These are phyloP conservation scores for Noctua pronuba DNA, from an alignment of 2,888 invertebrate genomes.

Conservation along the genomic window DNA sequence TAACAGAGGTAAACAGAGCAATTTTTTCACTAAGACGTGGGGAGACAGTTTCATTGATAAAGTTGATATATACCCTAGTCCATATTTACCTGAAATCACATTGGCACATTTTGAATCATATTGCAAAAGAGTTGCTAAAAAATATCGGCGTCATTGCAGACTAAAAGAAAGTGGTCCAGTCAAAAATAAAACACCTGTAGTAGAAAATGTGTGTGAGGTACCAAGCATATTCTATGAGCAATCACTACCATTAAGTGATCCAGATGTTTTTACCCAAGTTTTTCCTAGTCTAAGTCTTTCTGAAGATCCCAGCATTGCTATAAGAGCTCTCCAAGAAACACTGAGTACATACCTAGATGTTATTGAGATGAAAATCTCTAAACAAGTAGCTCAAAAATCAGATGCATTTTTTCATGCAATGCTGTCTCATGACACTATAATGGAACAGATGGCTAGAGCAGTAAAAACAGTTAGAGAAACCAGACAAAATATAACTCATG, in stretches of 20 bases:
- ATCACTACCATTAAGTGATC: slow-evolving; percentile 94
- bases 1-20: slow-evolving; percentile 95
- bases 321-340: slow-evolving; percentile 95
- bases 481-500: slow-evolving; percentile 93
- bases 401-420: slow-evolving; percentile 99
- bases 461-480: slow-evolving; percentile 93
- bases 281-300: slow-evolving; percentile 92
- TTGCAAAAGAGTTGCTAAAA: slow-evolving; percentile 93
- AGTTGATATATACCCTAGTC: slow-evolving; percentile 93
- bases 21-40: slow-evolving; percentile 99
- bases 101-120: slow-evolving; percentile 96
- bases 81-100: slow-evolving; percentile 95
- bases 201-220: slow-evolving; percentile 92
- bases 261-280: slow-evolving; percentile 95
- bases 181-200: slow-evolving; percentile 86
- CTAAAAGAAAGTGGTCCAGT: slow-evolving; percentile 85
- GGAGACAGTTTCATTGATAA: slow-evolving; percentile 98
- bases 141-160: slow-evolving; percentile 91
- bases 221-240: slow-evolving; percentile 96
- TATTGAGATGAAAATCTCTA: slow-evolving; percentile 97
- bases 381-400: slow-evolving; percentile 98
- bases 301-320: slow-evolving; percentile 91
- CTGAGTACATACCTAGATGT: slow-evolving; percentile 98
- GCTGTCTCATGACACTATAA: slow-evolving; percentile 99
- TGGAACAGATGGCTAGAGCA: slow-evolving; percentile 97